phyloP scores from a whole-genome alignment of 2,888 invertebrate genomes.

The Hoplodrina blanda region DNA sequence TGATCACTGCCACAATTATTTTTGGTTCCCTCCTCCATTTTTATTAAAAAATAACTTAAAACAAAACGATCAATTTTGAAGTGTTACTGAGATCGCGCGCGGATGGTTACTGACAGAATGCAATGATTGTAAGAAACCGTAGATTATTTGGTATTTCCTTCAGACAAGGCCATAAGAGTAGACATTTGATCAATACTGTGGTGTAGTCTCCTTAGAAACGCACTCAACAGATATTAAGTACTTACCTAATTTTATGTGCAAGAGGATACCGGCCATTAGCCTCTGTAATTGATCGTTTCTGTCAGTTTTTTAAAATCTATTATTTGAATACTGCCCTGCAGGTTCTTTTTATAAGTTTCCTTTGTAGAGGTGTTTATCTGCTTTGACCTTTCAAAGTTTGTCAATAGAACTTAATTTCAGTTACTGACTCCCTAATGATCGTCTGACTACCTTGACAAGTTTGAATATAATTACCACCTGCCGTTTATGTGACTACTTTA shows the following conservation, averaged over 20 bases:
- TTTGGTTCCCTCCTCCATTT: slow-evolving; percentile 73
- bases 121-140: slow-evolving; percentile 65
- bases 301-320: slow-evolving; percentile 42
- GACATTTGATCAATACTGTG: slow-evolving; percentile 39
- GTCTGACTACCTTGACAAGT: too few relatives aligned
- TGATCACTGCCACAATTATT: slow-evolving; percentile 63
- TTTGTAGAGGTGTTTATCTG: background rate
- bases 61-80: slow-evolving; percentile 68
- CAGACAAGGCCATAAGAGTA: slow-evolving; percentile 72
- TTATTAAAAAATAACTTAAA: slow-evolving; percentile 64
- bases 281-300: slow-evolving; percentile 20
- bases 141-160: slow-evolving; percentile 76
- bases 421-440: background rate
- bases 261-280: slow-evolving; percentile 50
- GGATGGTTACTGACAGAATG: slow-evolving; percentile 68
- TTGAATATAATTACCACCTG: too few relatives aligned
- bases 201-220: slow-evolving; percentile 38
- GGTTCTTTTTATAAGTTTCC: slow-evolving; percentile 1
- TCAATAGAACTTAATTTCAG: slow-evolving; percentile 5
- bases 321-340: background rate
- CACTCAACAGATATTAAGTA: slow-evolving; percentile 30
- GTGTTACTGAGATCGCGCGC: slow-evolving; percentile 67
- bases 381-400: slow-evolving; percentile 15
- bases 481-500: too few relatives aligned
- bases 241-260: slow-evolving; percentile 11